Percentiles rank a stretch among this genome's conserved stretches.
phyloP scores from a whole-genome alignment of 2,888 invertebrate genomes.

The Drosophila mettleri region DNA sequence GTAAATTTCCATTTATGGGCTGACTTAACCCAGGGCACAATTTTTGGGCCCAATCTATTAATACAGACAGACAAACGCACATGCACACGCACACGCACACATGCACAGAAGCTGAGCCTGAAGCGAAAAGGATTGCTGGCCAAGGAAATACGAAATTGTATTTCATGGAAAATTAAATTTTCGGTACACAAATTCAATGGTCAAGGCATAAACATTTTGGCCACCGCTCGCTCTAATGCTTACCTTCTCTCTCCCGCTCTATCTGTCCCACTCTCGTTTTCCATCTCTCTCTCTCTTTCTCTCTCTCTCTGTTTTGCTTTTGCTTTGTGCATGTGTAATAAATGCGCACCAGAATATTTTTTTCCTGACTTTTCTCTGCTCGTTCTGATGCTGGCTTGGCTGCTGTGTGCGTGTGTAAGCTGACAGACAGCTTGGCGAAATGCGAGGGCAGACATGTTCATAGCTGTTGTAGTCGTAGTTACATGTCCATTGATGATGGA shows the following conservation, averaged over 20 bases:
- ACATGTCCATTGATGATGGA: constrained; percentile 62
- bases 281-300: too few species aligned
- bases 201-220: constrained; percentile 59
- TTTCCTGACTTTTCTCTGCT: constrained; percentile 28
- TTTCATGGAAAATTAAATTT: constrained; percentile 73
- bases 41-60: constrained; percentile 56
- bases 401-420: constrained; percentile 12
- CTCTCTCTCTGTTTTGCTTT: not conserved
- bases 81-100: constrained; percentile 16
- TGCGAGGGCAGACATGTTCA: constrained; percentile 19
- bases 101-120: constrained; percentile 8
- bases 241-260: not conserved
- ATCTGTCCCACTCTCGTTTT: not conserved
- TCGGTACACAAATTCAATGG: constrained; percentile 63
- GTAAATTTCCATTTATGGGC: constrained; percentile 52
- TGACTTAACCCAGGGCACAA: constrained; percentile 16
- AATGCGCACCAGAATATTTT: constrained; percentile 44
- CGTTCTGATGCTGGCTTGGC: constrained; percentile 34
- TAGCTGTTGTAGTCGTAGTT: constrained; percentile 29
- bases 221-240: constrained; percentile 6
- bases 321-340: constrained; percentile 42
- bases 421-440: constrained; percentile 36
- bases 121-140: constrained; percentile 39
- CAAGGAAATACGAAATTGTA: constrained; percentile 45
- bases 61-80: constrained; percentile 58